Conservation (phyloP, 2,888 invertebrate species). For the Drosophila nr. perissopoda region DNA sequence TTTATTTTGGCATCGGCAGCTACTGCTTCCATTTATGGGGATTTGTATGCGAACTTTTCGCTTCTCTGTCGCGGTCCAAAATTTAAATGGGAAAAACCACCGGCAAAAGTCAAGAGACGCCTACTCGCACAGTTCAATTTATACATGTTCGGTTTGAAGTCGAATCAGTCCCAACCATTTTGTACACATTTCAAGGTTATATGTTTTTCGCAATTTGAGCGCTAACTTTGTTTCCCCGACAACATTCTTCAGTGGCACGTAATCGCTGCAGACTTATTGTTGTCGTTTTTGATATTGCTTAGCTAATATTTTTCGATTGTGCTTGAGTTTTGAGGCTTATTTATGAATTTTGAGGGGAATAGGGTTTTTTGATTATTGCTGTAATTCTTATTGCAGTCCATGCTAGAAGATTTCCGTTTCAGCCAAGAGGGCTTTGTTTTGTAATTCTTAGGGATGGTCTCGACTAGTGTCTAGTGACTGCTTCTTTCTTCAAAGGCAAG, state of each 20-base stretch:
- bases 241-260: constrained; percentile 48
- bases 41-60: constrained; percentile 70
- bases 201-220: constrained; percentile 40
- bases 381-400: neutral
- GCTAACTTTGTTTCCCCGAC: constrained; percentile 45
- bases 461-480: neutral
- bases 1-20: constrained; percentile 72
- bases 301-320: constrained; percentile 35
- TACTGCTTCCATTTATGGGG: constrained; percentile 67
- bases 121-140: neutral
- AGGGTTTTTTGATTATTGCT: neutral
- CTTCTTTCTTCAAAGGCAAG: neutral
- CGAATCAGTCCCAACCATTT: constrained; percentile 5
- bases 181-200: constrained; percentile 62
- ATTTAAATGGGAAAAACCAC: constrained; percentile 37
- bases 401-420: neutral
- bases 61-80: constrained; percentile 28
- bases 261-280: constrained; percentile 30
- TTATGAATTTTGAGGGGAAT: constrained; percentile 5
- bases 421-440: neutral
- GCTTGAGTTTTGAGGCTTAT: constrained; percentile 17
- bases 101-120: constrained; percentile 10
- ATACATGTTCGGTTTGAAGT: constrained; percentile 15
- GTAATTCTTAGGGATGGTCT: neutral
- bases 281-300: no score